Conservation (phyloP, 2,113 vertebrate genomes). For the Pituophis catenifer region DNA sequence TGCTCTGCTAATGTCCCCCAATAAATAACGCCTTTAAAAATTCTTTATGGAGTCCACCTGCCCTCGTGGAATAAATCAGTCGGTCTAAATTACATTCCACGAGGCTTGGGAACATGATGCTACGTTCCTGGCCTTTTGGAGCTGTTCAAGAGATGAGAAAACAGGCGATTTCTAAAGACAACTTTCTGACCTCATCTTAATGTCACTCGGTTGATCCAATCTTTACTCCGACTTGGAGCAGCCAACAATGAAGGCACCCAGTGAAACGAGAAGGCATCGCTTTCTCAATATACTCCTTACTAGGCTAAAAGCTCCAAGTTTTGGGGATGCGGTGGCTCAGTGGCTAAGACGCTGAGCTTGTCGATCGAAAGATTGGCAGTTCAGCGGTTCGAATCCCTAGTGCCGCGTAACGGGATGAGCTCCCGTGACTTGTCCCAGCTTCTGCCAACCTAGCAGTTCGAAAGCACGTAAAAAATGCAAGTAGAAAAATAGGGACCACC, state of each 20-base stretch:
- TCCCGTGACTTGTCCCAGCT: too few relatives aligned
- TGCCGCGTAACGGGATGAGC: too few relatives aligned
- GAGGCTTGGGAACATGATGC: constrained; percentile 62
- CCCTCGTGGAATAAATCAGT: constrained; percentile 72
- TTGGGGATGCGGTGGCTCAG: too few relatives aligned
- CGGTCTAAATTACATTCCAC: constrained; percentile 73
- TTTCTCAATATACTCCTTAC: background rate
- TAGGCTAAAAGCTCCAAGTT: background rate
- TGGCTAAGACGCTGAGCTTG: too few relatives aligned
- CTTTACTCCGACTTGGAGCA: constrained; percentile 52
- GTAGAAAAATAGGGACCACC: too few relatives aligned
- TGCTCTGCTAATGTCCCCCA: constrained; percentile 34
- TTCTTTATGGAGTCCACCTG: constrained; percentile 72
- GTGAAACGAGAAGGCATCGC: constrained; percentile 29
- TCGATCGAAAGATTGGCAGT: too few relatives aligned
- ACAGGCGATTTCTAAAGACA: constrained; percentile 73
- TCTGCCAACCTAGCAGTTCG: too few relatives aligned
- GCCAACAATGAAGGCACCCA: constrained; percentile 43
- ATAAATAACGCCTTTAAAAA: constrained; percentile 66
- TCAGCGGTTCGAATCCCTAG: too few relatives aligned
- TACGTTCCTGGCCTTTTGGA: constrained; percentile 48
- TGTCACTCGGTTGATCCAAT: constrained; percentile 44
- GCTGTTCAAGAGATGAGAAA: constrained; percentile 70
- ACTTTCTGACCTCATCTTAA: constrained; percentile 65
- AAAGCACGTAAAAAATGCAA: too few relatives aligned